Evolutionary conservation across 2,113 vertebrate species (phyloP), one percentile per base, ranked within the genome.

Genomic region (Istiophorus platypterus): DNA sequence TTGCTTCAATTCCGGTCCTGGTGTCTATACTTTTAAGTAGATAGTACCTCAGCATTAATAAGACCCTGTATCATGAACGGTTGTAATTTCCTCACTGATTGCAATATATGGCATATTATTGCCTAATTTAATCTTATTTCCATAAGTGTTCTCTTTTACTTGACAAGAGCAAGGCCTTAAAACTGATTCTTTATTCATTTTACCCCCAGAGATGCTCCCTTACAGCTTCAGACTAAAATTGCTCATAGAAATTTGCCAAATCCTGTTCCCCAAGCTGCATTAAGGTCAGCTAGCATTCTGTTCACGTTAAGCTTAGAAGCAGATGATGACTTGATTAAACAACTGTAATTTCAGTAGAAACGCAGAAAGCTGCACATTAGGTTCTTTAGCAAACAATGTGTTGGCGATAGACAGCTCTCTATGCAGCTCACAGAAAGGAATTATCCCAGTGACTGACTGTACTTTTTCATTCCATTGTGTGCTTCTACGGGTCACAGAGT

Each of bases 401-500:
- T 42, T 82, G 70, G 63, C 37, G 49, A 20, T 26, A 54, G 71
- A 47, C 39, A 72, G 34, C 45, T 71, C 24, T 85, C 58, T 56
- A 14, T 15, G 69, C 7, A 31, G 27, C 68, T 42, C 70, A 69
- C 45, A n/a, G 52, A 80, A 57, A 47, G 24, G 11, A 78, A 83
- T 76, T 65, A 72, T 68, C 11, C 26, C 15, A 39, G 51, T 69
- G 64, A 78, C 75, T 73, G 17, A 62, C 72, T 76, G 29, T 58
- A 66, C 26, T 59, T 86, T 66, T 83, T 72, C 26, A 29, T 52
- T 76, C 76, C 37, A 65, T 51, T 64, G 59, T 74, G 68, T 49
- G n/a, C n/a, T n/a, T n/a, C n/a, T n/a, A 39, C 20, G 27, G 77
- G 78, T 86, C 80, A 73, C 26, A 1, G 66, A 78, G 49, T 74